These are phyloP conservation scores for Muscidifurax raptorellus DNA, from an alignment of 1,140 invertebrate species.

Conservation along the genomic window DNA sequence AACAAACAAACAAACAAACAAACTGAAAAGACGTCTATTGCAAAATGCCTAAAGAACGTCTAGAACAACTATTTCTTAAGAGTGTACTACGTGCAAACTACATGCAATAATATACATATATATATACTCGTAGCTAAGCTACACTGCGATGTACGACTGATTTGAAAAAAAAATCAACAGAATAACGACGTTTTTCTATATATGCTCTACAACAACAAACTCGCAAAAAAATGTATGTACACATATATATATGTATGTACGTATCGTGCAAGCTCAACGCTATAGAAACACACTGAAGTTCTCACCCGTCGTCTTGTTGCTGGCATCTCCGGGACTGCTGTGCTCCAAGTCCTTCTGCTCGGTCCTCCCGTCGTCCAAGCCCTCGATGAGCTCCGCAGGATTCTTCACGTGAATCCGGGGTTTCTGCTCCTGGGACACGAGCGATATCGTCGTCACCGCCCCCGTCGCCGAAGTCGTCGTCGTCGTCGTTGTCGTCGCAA, in stretches of 20 bases:
- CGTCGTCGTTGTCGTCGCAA: too few species aligned
- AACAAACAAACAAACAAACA: too few species aligned
- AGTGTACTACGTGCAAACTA: conserved; percentile 42
- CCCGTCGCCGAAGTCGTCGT: too few species aligned
- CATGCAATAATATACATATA: too few species aligned
- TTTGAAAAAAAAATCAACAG: neutral
- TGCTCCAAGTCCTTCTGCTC: conserved; percentile 70
- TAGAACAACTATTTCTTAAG: neutral
- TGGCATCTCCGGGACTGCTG: conserved; percentile 64
- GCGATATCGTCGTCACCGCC: conserved; percentile 58
- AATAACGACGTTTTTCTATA: neutral
- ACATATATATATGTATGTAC: too few species aligned
- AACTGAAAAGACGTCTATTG: neutral
- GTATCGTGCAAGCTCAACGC: conserved; percentile 40
- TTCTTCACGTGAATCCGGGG: conserved; percentile 75
- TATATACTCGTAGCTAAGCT: neutral
- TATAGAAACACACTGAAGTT: neutral
- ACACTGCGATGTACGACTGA: too few species aligned
- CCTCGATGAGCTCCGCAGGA: conserved; percentile 72
- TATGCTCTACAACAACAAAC: conserved; percentile 11
- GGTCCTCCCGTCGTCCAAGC: conserved; percentile 65
- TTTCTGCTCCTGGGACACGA: conserved; percentile 63
- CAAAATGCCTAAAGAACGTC: neutral
- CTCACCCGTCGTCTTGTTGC: conserved; percentile 73
- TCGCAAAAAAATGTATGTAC: conserved; percentile 10